Evolutionary conservation across 2,888 invertebrate species (phyloP), one percentile per base, ranked within the genome.

Genomic region (Morpho deidamia): DNA sequence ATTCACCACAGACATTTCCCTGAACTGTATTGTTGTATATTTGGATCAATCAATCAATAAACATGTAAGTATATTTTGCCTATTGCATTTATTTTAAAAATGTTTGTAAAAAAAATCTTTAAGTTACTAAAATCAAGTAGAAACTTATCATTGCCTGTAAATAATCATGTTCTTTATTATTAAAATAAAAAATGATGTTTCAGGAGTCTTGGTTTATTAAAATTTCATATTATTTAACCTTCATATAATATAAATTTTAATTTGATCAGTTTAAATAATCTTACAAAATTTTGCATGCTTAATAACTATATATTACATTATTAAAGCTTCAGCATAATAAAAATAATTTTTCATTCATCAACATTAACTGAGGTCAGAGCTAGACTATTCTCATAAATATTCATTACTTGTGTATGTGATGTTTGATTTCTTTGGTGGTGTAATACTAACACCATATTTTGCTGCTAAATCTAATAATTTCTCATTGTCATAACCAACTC

Each of bases 381-480:
- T 56, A 74, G 71, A 75, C 76, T 84, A 74, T 69, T 82, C 76
- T 90, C 89, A 91, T 82, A 91, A 90, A 78, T 92, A 93, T 79
- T 92, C 93, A 48, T 90, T 92, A 64, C 93, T 92, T 34, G 93
- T 93, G 76, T 94, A 94, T 63, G 93, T 91, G 81, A 93, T 87
- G 78, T 89, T 91, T 55, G 91, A 91, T 74, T 91, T 91, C 62
- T 92, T 91, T 67, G 92, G 90, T 50, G 91, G 90, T 50, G 86
- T 73, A 14, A 91, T 76, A 51, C 84, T 90, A 0, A 85, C 81
- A 58, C 91, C 90, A 74, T 90, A 91, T 70, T 92, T 91, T 67
- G 89, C 86, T 42, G 88, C 91, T 61, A 92, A 73, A 59, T 74
- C 79, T 34, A 81, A 70, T 51, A 93, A 71, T 64, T 89, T 89